A percentile compares a stretch with the other conserved stretches of the same genome.
Evolutionary conservation across 2,113 vertebrate species (phyloP).

Genomic region (Charadrius vociferus): DNA sequence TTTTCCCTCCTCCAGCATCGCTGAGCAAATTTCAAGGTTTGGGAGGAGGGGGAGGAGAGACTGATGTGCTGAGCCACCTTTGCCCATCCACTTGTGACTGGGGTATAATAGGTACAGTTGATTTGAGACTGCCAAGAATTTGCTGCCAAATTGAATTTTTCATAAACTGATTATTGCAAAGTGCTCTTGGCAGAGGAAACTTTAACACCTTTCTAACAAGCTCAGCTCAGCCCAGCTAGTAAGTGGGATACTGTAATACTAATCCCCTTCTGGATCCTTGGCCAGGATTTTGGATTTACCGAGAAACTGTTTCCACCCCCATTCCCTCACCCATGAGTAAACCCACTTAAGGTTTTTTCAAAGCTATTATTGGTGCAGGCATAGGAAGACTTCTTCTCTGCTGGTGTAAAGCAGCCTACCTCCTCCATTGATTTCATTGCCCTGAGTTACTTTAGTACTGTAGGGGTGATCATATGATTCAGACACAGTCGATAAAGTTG

Average conservation of each 20-base stretch:
- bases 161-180: constrained; percentile 58
- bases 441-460: neutral
- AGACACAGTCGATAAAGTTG: neutral
- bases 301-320: neutral
- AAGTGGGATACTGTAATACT: neutral
- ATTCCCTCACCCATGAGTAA: constrained; percentile 13
- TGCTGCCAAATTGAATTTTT: constrained; percentile 63
- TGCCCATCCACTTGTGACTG: constrained; percentile 47
- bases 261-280: constrained; percentile 21
- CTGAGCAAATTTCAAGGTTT: constrained; percentile 30
- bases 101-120: constrained; percentile 46
- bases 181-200: constrained; percentile 35
- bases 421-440: neutral
- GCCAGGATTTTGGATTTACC: constrained; percentile 40
- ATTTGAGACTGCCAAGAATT: constrained; percentile 41
- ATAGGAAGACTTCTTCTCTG: neutral
- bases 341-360: neutral
- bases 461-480: neutral
- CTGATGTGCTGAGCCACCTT: constrained; percentile 5
- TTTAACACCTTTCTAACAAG: constrained; percentile 63
- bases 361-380: neutral
- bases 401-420: neutral
- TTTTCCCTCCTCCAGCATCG: neutral
- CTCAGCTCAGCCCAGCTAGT: neutral
- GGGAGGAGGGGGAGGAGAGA: neutral